phyloP scores from a whole-genome alignment of 2,888 invertebrate species.

The Pandemis heparana region DNA sequence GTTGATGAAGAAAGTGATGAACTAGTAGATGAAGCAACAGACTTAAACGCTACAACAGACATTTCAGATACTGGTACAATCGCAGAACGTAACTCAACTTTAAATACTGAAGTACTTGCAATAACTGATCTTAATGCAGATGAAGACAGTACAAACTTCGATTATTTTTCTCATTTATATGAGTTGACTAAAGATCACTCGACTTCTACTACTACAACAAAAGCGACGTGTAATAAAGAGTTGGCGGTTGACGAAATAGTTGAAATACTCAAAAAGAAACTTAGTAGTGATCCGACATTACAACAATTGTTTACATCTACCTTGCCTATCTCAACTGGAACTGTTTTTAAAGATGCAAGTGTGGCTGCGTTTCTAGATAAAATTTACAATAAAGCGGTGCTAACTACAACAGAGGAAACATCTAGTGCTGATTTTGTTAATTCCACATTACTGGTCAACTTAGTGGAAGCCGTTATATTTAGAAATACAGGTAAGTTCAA shows the following conservation, averaged over 20 bases:
- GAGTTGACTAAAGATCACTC: conserved; percentile 54
- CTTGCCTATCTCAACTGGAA: conserved; percentile 55
- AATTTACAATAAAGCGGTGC: conserved; percentile 69
- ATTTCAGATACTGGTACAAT: background rate
- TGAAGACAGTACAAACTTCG: conserved; percentile 59
- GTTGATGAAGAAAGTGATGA: background rate
- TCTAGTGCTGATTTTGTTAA: conserved; percentile 66
- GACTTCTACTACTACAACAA: conserved; percentile 50
- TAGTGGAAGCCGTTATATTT: conserved; percentile 80
- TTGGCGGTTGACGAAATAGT: conserved; percentile 72
- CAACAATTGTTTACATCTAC: conserved; percentile 64
- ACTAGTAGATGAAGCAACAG: background rate
- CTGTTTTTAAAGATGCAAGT: conserved; percentile 62
- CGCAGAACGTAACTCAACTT: background rate
- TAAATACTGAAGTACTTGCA: conserved; percentile 7
- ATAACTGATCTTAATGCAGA: conserved; percentile 40
- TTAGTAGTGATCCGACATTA: conserved; percentile 69
- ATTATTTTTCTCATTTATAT: conserved; percentile 68
- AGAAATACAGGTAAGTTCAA: conserved; percentile 64
- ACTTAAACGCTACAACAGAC: background rate
- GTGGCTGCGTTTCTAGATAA: conserved; percentile 70
- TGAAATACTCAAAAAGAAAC: conserved; percentile 69
- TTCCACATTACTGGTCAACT: conserved; percentile 76
- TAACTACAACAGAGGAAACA: conserved; percentile 58
- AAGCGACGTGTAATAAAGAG: conserved; percentile 63